phyloP scores from a whole-genome alignment of 1,140 invertebrate genomes.

The Monomorium pharaonis region DNA sequence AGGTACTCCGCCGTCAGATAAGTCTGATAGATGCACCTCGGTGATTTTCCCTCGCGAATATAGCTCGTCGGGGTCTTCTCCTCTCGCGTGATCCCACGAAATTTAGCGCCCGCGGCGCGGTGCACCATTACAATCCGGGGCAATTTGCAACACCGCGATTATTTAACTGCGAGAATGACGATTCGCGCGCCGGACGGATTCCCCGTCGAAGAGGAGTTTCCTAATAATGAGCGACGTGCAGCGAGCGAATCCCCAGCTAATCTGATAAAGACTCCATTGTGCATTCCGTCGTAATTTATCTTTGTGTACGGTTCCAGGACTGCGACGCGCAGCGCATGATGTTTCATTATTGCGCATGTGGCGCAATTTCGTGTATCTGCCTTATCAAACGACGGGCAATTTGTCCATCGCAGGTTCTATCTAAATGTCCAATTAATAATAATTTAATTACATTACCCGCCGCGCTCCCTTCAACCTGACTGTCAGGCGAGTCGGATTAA shows the following conservation, averaged over 20 bases:
- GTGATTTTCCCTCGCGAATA: conserved; percentile 60
- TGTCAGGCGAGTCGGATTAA: conserved; percentile 47
- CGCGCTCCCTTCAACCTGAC: not conserved
- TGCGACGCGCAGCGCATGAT: conserved; percentile 26
- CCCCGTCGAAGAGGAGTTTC: conserved; percentile 4
- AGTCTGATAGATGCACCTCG: conserved; percentile 69
- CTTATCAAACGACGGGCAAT: conserved; percentile 51
- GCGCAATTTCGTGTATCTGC: conserved; percentile 25
- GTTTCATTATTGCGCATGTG: conserved; percentile 24
- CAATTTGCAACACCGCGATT: conserved; percentile 48
- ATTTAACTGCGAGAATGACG: conserved; percentile 33
- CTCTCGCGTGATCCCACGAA: conserved; percentile 68
- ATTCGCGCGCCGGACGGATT: conserved; percentile 5
- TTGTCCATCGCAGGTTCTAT: conserved; percentile 49
- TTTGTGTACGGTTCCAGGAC: not conserved
- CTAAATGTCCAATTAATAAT: conserved; percentile 58
- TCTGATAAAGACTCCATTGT: conserved; percentile 57
- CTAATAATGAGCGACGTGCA: conserved; percentile 44
- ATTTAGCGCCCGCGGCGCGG: conserved; percentile 48
- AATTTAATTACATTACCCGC: conserved; percentile 56
- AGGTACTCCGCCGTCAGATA: conserved; percentile 59
- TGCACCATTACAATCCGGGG: conserved; percentile 28
- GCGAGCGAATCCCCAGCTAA: conserved; percentile 21
- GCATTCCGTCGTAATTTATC: conserved; percentile 35
- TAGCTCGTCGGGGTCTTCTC: conserved; percentile 62